phyloP scores from a whole-genome alignment of 2,113 vertebrate genomes.

The Sisor rabdophorus region DNA sequence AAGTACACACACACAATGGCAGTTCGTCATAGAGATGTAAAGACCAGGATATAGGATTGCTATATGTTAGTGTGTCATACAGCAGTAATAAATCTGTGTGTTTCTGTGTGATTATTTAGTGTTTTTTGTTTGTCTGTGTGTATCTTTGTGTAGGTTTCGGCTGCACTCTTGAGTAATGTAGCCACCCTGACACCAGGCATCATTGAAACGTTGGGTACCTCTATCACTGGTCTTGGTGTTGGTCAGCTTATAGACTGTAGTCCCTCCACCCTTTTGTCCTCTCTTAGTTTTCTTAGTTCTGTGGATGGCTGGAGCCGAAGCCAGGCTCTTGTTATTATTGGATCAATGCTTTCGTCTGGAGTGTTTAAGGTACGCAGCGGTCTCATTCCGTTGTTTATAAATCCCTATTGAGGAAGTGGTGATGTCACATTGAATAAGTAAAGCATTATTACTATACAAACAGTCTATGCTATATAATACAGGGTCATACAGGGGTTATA shows the following conservation, averaged over 20 bases:
- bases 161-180: slow-evolving; percentile 59
- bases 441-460: background rate
- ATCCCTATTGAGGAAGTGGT: background rate
- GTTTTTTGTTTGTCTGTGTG: background rate
- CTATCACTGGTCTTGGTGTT: slow-evolving; percentile 49
- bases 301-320: slow-evolving; percentile 60
- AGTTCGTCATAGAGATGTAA: no score
- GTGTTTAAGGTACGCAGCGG: slow-evolving; percentile 54
- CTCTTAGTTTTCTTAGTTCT: slow-evolving; percentile 44
- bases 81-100: background rate
- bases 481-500: no score
- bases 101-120: background rate
- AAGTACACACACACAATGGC: background rate
- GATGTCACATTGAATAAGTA: background rate
- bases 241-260: slow-evolving; percentile 49
- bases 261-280: background rate
- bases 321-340: slow-evolving; percentile 59
- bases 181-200: slow-evolving; percentile 9
- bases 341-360: slow-evolving; percentile 48
- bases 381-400: background rate
- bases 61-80: no score
- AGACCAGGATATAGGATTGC: no score
- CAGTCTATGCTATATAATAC: background rate
- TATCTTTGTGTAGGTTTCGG: slow-evolving; percentile 52
- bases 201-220: slow-evolving; percentile 55